Percentiles rank a stretch among this genome's conserved stretches.
phyloP scores from a whole-genome alignment of 64 coral and sea anemone species.

The Platygyra sinensis region DNA sequence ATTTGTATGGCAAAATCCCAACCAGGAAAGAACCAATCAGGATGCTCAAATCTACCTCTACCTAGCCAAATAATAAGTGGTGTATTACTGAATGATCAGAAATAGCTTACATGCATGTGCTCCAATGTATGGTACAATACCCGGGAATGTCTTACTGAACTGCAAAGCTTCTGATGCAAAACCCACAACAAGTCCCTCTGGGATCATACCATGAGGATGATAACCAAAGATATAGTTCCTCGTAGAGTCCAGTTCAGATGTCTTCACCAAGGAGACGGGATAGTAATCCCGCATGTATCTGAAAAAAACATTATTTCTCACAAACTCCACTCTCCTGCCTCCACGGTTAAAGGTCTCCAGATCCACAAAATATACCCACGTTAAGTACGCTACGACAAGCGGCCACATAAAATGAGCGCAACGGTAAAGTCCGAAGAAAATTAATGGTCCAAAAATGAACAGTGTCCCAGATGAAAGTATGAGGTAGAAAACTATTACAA shows the following conservation, averaged over 20 bases:
- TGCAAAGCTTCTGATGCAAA: constrained; percentile 58
- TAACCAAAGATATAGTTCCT: constrained; percentile 79
- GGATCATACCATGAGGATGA: constrained; percentile 65
- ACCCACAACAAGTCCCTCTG: constrained; percentile 30
- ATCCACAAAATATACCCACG: constrained; percentile 9
- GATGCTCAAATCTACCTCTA: not conserved
- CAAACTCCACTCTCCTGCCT: constrained; percentile 8
- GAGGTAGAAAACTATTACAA: not conserved
- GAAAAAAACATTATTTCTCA: constrained; percentile 24
- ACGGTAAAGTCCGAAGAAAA: not conserved
- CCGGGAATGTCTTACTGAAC: constrained; percentile 50
- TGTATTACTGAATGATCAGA: not conserved
- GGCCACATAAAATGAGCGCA: not conserved
- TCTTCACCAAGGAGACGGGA: constrained; percentile 59
- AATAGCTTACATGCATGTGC: constrained; percentile 54
- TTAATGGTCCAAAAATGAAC: not conserved
- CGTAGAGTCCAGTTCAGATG: constrained; percentile 22
- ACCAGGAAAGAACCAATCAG: not conserved
- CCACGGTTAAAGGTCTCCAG: constrained; percentile 2
- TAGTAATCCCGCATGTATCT: constrained; percentile 59
- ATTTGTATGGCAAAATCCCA: too few relatives aligned
- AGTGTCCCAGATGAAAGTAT: not conserved
- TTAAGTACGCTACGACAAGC: not conserved
- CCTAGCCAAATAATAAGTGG: not conserved
- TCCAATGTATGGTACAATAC: constrained; percentile 46